Evolutionary conservation across 2,888 invertebrate genomes (phyloP), one percentile per base, ranked within the genome.

Genomic region (Ptychoptera albimana): DNA sequence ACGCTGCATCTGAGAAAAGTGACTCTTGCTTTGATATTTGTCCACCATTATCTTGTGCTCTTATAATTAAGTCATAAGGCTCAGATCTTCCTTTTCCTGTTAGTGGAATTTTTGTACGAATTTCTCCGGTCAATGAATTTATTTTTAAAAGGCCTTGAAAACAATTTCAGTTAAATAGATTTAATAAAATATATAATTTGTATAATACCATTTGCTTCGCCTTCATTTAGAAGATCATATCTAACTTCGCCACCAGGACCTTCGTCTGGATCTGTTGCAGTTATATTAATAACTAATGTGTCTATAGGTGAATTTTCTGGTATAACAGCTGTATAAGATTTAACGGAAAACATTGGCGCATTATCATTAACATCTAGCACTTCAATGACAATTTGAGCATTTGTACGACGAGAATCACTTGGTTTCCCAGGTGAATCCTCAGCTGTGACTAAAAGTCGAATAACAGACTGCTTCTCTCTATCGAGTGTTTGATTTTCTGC

Each of bases 291-390:
- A 1, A 84, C 77, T 43, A 73, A 74, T 13, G 76, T 73, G 37
- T 79, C 79, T 1, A 73, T 59, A 0, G 72, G 69, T 0, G 79
- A 81, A 54, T 82, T 85, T 60, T 85, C 85, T 1, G 84, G 79
- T 30, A 85, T 78, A 0, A 86, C 82, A 6, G 82, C 78, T 51
- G 73, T 53, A 58, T 82, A 82, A 11, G 73, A 65, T 16, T 66
- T 63, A 51, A 76, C 74, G 3, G 71, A 71, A 55, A 84, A 85
- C 2, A 61, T 60, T 0, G 85, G 86, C 0, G 79, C 70, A 55
- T 85, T 84, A 52, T 87, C 86, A 54, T 87, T 85, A 0, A 83
- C 80, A 55, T 86, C 85, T 1, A 80, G 60, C 1, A 85, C 75
- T 53, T 82, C 79, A 8, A 84, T 71, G 0, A 73, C 66, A 10